Conservation (phyloP, 2,113 vertebrate genomes). For the Cnemophilus loriae region DNA sequence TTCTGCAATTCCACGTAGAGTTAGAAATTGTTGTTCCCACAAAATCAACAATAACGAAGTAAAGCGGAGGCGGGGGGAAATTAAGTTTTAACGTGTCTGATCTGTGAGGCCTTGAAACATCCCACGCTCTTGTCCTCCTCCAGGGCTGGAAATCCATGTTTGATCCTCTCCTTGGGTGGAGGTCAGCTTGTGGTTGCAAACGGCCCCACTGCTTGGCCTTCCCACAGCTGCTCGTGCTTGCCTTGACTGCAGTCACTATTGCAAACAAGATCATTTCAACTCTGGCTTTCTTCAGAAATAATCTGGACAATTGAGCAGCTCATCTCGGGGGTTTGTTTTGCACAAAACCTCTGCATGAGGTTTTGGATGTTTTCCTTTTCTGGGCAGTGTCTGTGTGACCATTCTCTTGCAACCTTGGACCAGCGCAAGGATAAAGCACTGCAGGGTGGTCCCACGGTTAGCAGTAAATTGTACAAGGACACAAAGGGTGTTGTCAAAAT, state of each 20-base stretch:
- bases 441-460: neutral
- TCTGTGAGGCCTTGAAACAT: neutral
- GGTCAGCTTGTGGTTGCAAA: neutral
- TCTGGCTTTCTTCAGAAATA: neutral
- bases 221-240: neutral
- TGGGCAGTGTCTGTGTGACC: neutral
- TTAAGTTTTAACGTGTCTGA: neutral
- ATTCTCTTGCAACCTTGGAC: fast-evolving
- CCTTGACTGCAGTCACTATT: fast-evolving
- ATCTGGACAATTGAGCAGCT: neutral
- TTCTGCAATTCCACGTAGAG: neutral
- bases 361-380: neutral
- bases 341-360: too few relatives aligned
- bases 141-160: neutral
- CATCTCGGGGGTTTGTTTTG: neutral
- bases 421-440: neutral
- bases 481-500: neutral
- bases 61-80: neutral
- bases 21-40: neutral
- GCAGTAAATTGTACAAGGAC: neutral
- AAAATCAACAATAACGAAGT: neutral
- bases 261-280: neutral
- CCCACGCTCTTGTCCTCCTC: neutral
- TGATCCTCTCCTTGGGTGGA: neutral
- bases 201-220: neutral